Evolutionary conservation across 1,140 invertebrate species (phyloP).

Genomic region (Choristoneura fumiferana): DNA sequence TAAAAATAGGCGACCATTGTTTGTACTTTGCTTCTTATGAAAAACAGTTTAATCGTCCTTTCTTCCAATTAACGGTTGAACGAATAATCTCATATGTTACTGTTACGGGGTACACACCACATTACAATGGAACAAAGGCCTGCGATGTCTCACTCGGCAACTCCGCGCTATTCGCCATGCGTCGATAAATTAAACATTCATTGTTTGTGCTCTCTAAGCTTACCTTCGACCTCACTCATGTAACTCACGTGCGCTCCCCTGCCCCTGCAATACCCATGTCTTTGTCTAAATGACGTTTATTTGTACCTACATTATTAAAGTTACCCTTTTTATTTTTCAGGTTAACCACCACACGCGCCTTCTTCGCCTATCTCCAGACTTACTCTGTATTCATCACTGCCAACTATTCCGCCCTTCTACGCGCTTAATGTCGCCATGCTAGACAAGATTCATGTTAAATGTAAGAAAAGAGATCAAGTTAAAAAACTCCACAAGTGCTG

Average conservation of each 20-base stretch:
- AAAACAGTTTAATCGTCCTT: not conserved
- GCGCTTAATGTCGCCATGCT: slow-evolving; percentile 68
- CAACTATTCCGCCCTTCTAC: slow-evolving; percentile 67
- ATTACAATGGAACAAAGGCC: slow-evolving; percentile 66
- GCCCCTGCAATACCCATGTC: too few species aligned
- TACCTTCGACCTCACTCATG: slow-evolving; percentile 32
- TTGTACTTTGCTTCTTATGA: too few species aligned
- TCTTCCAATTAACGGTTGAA: slow-evolving; percentile 27
- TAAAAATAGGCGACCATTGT: too few species aligned
- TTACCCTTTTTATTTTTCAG: slow-evolving; percentile 9
- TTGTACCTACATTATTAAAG: not conserved
- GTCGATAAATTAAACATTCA: slow-evolving; percentile 53
- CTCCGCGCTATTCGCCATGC: slow-evolving; percentile 24
- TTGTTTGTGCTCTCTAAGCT: slow-evolving; percentile 56
- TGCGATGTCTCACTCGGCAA: slow-evolving; percentile 37
- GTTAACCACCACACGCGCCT: slow-evolving; percentile 14
- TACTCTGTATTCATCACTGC: slow-evolving; percentile 67
- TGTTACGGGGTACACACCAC: slow-evolving; percentile 21
- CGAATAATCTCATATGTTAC: slow-evolving; percentile 37
- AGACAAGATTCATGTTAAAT: slow-evolving; percentile 51
- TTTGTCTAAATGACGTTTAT: too few species aligned
- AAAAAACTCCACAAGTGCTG: slow-evolving; percentile 38
- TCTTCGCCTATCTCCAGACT: slow-evolving; percentile 38
- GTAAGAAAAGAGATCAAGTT: slow-evolving; percentile 42
- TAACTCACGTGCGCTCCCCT: not conserved